Evolutionary conservation across 2,888 invertebrate species (phyloP), one percentile per base, ranked within the genome.

Genomic region (Colletes collaris): DNA sequence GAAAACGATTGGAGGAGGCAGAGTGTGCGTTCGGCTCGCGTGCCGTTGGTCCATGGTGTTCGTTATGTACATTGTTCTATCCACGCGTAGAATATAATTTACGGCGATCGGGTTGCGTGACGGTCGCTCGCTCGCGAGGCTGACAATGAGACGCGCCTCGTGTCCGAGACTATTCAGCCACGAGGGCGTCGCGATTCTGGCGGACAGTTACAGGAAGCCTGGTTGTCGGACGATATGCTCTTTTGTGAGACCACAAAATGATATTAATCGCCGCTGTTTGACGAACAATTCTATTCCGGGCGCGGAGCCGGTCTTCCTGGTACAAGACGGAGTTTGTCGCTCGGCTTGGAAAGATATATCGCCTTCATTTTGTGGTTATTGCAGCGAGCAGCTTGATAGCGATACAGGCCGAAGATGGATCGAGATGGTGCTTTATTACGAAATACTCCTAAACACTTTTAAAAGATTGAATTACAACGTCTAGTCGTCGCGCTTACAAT

Each of bases 61-160:
- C 46, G 60, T 35, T 56, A 35, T 56, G 35, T n/a, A 16, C 67
- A 67, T 67, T 67, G 85, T 85, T 75, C 72, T 72, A 69, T 55
- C 67, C 35, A 37, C 60, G 66, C 67, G 53, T 67, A 79, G 70
- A 81, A 74, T 65, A 79, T 81, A 85, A 86, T 79, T 85, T 68
- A 79, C 72, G 78, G 73, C 56, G 72, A 55, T 66, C 58, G 59
- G 16, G 58, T 65, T 58, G 76, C 60, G 65, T 40, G 60, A 70
- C 82, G 76, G 44, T 68, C 35, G 49, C 44, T 65, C 11, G 37
- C 59, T 69, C 58, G 40, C 46, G 46, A 53, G 56, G n/a, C 60
- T 27, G 55, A 46, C 44, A 46, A 46, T 46, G 44, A 70, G 65
- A 77, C 59, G 58, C 69, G 77, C 50, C 63, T 60, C 72, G 70